A percentile compares a stretch with the other conserved stretches of the same genome.
These are phyloP conservation scores for Trididemnum nubilum DNA, from an alignment of 23 tunicate genomes.

Conservation along the genomic window DNA sequence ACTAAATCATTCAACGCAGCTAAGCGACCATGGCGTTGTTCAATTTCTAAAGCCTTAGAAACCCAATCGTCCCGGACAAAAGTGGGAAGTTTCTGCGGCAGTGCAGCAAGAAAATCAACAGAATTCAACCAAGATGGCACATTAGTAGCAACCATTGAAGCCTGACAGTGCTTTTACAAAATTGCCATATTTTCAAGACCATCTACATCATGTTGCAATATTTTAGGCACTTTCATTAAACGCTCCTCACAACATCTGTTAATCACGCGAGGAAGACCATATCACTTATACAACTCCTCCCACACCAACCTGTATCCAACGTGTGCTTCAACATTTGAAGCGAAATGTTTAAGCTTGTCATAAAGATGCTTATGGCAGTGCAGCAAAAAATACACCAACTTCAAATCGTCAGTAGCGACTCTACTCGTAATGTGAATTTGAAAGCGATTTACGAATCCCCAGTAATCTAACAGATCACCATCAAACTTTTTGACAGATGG, in stretches of 20 bases:
- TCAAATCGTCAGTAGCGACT: slow-evolving; percentile 9
- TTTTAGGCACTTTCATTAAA: neutral
- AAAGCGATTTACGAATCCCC: slow-evolving; percentile 31
- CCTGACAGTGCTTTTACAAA: neutral
- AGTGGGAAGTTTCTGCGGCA: slow-evolving; percentile 8
- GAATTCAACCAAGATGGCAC: neutral
- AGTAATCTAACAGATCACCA: slow-evolving; percentile 46
- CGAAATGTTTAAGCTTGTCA: slow-evolving; percentile 27
- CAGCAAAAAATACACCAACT: slow-evolving; percentile 29
- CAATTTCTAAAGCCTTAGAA: neutral
- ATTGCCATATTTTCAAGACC: slow-evolving; percentile 29
- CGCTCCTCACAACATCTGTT: slow-evolving; percentile 22
- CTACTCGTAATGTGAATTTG: slow-evolving; percentile 30
- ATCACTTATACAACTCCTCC: slow-evolving; percentile 29
- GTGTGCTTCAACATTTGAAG: neutral
- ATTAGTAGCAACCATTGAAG: neutral
- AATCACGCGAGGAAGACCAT: slow-evolving; percentile 39
- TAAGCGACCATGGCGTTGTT: neutral
- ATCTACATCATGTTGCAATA: slow-evolving; percentile 9
- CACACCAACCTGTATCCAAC: neutral
- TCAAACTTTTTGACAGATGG: slow-evolving; percentile 33
- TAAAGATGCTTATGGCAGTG: slow-evolving; percentile 24
- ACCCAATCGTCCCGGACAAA: slow-evolving; percentile 2
- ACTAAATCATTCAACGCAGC: slow-evolving; percentile 32
- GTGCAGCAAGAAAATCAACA: neutral